Evolutionary conservation across 2,888 invertebrate genomes (phyloP), one percentile per base, ranked within the genome.

Genomic region (Venusia cambrica): DNA sequence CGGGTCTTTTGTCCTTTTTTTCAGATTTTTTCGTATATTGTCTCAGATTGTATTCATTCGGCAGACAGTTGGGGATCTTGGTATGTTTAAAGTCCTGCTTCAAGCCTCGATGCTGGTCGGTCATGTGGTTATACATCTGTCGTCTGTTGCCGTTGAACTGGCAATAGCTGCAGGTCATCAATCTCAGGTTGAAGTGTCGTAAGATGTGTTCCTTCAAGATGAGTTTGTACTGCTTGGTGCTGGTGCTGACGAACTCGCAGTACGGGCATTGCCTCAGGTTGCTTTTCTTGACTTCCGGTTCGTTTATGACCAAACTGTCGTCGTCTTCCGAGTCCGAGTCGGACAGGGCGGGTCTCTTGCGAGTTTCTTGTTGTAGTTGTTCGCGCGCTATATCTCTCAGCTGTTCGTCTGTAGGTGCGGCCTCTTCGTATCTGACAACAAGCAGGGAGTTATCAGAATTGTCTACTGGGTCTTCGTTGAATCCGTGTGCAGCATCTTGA

Each of bases 171-270:
- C 90, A 90, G 1, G 50, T 51, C 38, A 57, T 83, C 0, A 88
- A 81, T 38, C 81, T 83, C 4, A 85, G 47, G 2, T 71, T 64
- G 70, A 79, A 88, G 54, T 90, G 90, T 2, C 71, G 59, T 14
- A 78, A 55, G 3, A 79, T 55, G 50, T 90, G 90, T 20, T 69
- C 62, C 6, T 62, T 65, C n/a, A 85, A 28, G 15, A 32, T 5
- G 58, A 53, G 6, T 51, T 50, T 2, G 35, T 19, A 22, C 45
- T 54, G 0, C 50, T 40, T 0, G 26, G 12, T 33, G 12, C 38
- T 33, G 12, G 8, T 21, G 20, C 25, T 17, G 8, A 38, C 38
- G 15, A 38, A 38, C 0, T 49, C 40, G 50, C 88, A 88, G 45
- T 67, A 53, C 0, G 57, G 57, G 35, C 88, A 88, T 2, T 51